Conservation (phyloP, 2,797 vertebrate genomes). For the Buphagus erythrorhynchus region DNA sequence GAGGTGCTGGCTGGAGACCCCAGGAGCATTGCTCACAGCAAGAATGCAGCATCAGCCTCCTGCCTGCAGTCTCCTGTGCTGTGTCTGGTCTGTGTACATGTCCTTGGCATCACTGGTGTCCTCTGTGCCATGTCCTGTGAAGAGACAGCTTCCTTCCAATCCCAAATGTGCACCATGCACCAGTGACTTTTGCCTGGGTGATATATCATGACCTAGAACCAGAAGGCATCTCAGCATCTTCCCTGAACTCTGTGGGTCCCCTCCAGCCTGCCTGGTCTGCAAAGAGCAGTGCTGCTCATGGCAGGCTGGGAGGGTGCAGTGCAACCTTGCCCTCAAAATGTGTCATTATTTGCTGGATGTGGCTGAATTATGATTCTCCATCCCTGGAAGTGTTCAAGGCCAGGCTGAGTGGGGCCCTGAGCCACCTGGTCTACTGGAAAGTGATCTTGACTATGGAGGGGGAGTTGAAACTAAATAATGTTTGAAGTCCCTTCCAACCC, state of each 20-base stretch:
- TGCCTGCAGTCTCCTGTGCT: not conserved
- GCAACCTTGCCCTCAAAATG: not conserved
- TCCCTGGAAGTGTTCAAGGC: not conserved
- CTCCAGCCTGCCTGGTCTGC: not conserved
- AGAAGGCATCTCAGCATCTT: not conserved
- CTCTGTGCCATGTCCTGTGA: not conserved
- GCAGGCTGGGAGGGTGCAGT: not conserved
- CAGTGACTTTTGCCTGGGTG: not conserved
- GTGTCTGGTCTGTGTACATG: not conserved
- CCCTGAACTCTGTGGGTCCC: not conserved
- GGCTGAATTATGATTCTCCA: not conserved
- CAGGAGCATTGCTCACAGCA: accelerated
- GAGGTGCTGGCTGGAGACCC: not conserved
- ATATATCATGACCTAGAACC: not conserved
- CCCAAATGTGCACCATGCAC: not conserved
- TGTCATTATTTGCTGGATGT: not conserved
- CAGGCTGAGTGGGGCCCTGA: not conserved
- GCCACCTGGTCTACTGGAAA: not conserved
- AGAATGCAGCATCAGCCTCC: not conserved
- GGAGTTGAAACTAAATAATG: not conserved
- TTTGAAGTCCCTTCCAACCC: not conserved
- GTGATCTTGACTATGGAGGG: not conserved
- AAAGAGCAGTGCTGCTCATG: not conserved
- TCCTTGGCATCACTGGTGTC: not conserved
- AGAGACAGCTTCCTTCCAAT: not conserved